These are phyloP conservation scores for Temnothorax rugatulus DNA, from an alignment of 2,888 invertebrate genomes.

Conservation along the genomic window DNA sequence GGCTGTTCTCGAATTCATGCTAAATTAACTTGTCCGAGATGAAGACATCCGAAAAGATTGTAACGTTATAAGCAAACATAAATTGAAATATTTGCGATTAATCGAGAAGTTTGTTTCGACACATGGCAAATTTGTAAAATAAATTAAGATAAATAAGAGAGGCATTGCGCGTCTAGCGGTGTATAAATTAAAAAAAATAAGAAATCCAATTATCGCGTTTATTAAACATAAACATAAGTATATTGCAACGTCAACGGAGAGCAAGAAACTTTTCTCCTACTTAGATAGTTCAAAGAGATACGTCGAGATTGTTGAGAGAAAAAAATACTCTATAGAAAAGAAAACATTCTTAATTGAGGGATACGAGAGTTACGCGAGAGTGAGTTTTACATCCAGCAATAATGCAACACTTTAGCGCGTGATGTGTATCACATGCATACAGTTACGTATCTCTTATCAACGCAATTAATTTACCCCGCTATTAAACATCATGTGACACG, in stretches of 20 bases:
- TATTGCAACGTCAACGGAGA: not conserved
- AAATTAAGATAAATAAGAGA: not conserved
- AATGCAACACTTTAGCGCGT: not conserved
- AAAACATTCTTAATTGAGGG: not conserved
- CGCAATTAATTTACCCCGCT: conserved; percentile 47
- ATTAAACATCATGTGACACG: conserved; percentile 34
- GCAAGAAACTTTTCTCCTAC: not conserved
- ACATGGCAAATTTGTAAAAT: not conserved
- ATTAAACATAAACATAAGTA: not conserved
- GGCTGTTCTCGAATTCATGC: not conserved
- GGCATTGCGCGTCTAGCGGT: not conserved
- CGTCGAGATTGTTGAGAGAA: not conserved
- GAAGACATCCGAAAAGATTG: not conserved
- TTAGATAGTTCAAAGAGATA: not conserved
- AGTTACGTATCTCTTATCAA: conserved; percentile 44
- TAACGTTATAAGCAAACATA: not conserved
- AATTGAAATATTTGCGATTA: not conserved
- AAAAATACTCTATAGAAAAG: not conserved
- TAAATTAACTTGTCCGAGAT: conserved; percentile 6
- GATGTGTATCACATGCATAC: conserved; percentile 1
- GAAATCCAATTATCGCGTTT: not conserved
- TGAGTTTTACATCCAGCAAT: conserved; percentile 10
- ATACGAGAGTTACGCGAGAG: no score
- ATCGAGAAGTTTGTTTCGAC: not conserved
- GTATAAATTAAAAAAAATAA: not conserved